phyloP scores from a whole-genome alignment of 1,140 invertebrate genomes.

The Leptopilina boulardi region DNA sequence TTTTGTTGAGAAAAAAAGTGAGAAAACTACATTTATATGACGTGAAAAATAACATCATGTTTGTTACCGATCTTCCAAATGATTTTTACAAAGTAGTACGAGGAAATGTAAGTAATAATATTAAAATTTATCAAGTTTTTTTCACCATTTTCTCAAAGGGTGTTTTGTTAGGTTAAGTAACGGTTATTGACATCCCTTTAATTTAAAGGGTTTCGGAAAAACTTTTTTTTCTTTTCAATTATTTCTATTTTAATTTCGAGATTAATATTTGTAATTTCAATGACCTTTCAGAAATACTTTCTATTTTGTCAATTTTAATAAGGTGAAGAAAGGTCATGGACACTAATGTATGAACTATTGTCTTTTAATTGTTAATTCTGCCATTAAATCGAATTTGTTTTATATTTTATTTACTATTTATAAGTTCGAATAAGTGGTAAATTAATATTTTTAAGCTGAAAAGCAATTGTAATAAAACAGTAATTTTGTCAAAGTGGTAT shows the following conservation, averaged over 20 bases:
- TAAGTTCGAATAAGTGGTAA: too few species aligned
- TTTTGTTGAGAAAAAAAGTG: background rate
- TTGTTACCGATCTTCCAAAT: slow-evolving; percentile 83
- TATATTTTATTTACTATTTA: too few species aligned
- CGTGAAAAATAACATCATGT: slow-evolving; percentile 78
- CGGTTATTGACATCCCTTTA: slow-evolving; percentile 34
- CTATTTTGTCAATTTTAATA: too few species aligned
- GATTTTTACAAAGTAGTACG: slow-evolving; percentile 90
- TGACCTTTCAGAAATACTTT: too few species aligned
- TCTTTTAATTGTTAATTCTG: too few species aligned
- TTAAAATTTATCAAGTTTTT: slow-evolving; percentile 36
- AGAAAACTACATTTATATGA: slow-evolving; percentile 51
- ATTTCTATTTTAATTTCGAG: background rate
- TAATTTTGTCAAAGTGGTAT: background rate
- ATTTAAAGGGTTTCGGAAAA: background rate
- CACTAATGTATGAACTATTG: too few species aligned
- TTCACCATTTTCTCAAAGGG: background rate
- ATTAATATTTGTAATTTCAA: background rate
- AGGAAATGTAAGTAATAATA: slow-evolving; percentile 79
- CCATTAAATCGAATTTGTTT: too few species aligned
- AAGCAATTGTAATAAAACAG: too few species aligned
- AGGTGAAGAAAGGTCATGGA: too few species aligned
- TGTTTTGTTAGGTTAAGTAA: slow-evolving; percentile 40
- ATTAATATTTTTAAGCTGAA: too few species aligned
- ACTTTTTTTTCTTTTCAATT: background rate